Percentiles rank a stretch among this genome's conserved stretches.
Conservation (phyloP, 2,888 invertebrate genomes). For the Resseliella maxima region DNA sequence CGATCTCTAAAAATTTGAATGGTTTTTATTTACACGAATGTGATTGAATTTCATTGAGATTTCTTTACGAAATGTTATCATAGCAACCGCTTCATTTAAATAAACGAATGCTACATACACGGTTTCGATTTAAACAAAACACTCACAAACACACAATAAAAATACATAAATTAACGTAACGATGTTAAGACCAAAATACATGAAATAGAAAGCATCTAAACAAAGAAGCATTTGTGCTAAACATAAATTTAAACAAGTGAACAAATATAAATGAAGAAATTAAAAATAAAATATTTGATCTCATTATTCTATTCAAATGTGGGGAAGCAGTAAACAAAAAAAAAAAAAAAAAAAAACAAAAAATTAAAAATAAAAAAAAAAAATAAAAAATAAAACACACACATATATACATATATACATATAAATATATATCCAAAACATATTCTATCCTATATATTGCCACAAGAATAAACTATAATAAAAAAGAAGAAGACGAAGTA, state of each 20-base stretch:
- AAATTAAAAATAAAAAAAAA: no score
- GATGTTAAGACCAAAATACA: background rate
- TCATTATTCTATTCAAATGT: slow-evolving; percentile 32
- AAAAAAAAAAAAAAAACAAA: background rate
- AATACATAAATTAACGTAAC: background rate
- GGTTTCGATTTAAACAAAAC: no score
- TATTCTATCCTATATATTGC: slow-evolving; percentile 47
- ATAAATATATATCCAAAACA: slow-evolving; percentile 49
- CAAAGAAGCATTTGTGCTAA: slow-evolving; percentile 36
- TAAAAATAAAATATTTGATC: background rate
- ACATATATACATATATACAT: background rate
- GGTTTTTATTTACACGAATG: slow-evolving; percentile 17
- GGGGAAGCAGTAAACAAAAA: background rate
- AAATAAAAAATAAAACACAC: no score
- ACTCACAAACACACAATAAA: no score
- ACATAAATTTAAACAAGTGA: background rate
- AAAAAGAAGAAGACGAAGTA: background rate
- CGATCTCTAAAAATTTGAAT: background rate
- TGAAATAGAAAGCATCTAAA: background rate
- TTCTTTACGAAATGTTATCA: slow-evolving; percentile 19
- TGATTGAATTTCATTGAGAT: slow-evolving; percentile 45
- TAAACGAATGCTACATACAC: background rate
- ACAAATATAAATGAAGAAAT: no score
- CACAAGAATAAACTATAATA: slow-evolving; percentile 32
- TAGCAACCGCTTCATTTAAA: no score